Evolutionary conservation across 1,140 invertebrate genomes (phyloP).

Genomic region (Calephelis nemesis): DNA sequence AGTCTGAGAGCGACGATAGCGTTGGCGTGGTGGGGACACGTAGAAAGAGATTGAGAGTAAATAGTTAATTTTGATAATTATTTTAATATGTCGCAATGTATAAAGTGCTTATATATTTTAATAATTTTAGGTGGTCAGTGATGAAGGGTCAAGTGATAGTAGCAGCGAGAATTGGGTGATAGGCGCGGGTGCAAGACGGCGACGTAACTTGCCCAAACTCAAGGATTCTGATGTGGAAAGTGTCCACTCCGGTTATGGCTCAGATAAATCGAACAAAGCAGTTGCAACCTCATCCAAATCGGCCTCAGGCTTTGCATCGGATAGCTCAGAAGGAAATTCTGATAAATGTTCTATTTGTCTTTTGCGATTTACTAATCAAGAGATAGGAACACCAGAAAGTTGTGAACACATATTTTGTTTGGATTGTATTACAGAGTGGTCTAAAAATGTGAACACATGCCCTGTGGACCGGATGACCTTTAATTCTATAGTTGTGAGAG

Average conservation of each 20-base stretch:
- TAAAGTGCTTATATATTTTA: neutral
- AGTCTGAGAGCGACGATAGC: conserved; percentile 65
- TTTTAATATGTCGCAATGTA: neutral
- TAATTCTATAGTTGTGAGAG: conserved; percentile 87
- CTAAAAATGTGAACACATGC: conserved; percentile 96
- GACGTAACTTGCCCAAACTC: conserved; percentile 50
- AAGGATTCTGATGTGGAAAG: conserved; percentile 71
- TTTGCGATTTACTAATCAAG: conserved; percentile 85
- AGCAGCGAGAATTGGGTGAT: conserved; percentile 59
- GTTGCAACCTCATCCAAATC: conserved; percentile 33
- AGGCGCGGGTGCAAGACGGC: conserved; percentile 37
- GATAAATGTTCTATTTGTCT: conserved; percentile 94
- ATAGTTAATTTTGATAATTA: conserved; percentile 26
- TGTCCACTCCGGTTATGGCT: conserved; percentile 45
- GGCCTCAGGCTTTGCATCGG: conserved; percentile 76
- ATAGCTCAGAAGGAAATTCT: conserved; percentile 84
- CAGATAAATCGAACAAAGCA: conserved; percentile 37
- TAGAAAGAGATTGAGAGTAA: conserved; percentile 67
- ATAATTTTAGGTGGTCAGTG: conserved; percentile 61
- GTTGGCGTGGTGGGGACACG: conserved; percentile 50
- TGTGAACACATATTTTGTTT: conserved; percentile 95
- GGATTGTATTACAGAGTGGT: conserved; percentile 94
- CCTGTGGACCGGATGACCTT: conserved; percentile 95
- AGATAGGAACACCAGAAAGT: conserved; percentile 89
- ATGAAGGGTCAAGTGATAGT: conserved; percentile 52